A percentile compares a stretch with the other conserved stretches of the same genome.
These are phyloP conservation scores for Anguilla japonica DNA, from an alignment of 2,113 vertebrate species.

Conservation along the genomic window DNA sequence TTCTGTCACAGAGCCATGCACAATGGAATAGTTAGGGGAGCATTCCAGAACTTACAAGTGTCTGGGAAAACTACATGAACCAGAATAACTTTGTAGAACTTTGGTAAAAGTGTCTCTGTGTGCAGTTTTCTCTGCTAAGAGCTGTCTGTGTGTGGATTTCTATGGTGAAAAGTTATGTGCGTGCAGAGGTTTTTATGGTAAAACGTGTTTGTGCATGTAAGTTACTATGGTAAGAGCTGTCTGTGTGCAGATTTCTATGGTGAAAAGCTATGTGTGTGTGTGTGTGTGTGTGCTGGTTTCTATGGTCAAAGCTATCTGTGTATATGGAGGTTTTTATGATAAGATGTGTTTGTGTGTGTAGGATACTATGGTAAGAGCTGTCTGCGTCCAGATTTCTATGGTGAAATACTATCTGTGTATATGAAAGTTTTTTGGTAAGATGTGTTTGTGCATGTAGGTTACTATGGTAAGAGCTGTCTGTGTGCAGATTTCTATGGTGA, in stretches of 20 bases:
- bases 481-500: background rate
- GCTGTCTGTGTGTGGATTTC: background rate
- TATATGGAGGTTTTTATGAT: conserved; percentile 5
- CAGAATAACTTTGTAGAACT: background rate
- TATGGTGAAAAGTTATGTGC: background rate
- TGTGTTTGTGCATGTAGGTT: conserved; percentile 68
- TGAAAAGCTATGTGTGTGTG: no score
- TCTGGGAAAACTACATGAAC: background rate
- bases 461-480: conserved; percentile 34
- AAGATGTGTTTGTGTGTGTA: no score
- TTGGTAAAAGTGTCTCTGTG: background rate
- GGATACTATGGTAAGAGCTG: background rate
- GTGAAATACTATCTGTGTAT: no score
- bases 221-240: conserved; percentile 10
- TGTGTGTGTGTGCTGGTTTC: no score
- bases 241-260: background rate
- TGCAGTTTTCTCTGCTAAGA: conserved; percentile 4
- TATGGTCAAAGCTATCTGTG: background rate
- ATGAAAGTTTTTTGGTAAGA: background rate
- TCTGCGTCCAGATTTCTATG: background rate
- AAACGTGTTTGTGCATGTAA: background rate
- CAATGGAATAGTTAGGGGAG: background rate
- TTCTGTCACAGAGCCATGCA: background rate
- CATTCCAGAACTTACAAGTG: background rate
- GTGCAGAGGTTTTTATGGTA: background rate